Conservation (phyloP, 1,140 invertebrate genomes). For the Caenorhabditis elegans region WBcel235 BX284602.5:13428501-13429000, state of each 20-base stretch:
- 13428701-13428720: slow-evolving; percentile 37
- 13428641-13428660: neutral
- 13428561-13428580: too few species aligned
- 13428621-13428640: too few species aligned
- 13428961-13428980: too few species aligned
- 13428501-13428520: too few species aligned
- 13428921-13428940: too few species aligned
- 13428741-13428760: slow-evolving; percentile 33
- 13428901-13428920: too few species aligned
- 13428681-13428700: slow-evolving; percentile 35
- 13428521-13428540: neutral
- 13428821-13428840: slow-evolving; percentile 15
- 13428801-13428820: neutral
- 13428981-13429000: too few species aligned
- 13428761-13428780: neutral
- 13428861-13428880: slow-evolving; percentile 26
- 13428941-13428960: too few species aligned
- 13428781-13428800: slow-evolving; percentile 17
- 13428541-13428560: too few species aligned
- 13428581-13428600: too few species aligned
- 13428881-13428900: slow-evolving; percentile 26
- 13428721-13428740: neutral
- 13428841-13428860: slow-evolving; percentile 22
- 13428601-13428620: too few species aligned
- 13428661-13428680: neutral